Percentiles rank a stretch among this genome's conserved stretches.
These are phyloP conservation scores for Pseudochirops cupreus DNA, from an alignment of 2,797 vertebrate genomes.

Conservation along the genomic window DNA sequence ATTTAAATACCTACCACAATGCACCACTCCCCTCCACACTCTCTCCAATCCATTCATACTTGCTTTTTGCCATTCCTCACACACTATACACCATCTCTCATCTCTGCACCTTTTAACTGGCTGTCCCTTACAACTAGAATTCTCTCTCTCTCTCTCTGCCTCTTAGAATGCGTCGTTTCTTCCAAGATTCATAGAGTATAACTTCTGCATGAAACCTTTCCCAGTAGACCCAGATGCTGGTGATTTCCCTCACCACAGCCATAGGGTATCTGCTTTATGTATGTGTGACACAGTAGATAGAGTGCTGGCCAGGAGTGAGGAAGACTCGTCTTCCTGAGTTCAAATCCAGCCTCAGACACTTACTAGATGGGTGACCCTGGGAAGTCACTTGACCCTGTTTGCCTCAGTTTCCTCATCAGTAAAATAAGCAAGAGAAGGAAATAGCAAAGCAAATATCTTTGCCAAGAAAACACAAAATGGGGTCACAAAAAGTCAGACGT, in stretches of 20 bases:
- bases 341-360: background rate
- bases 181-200: background rate
- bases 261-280: background rate
- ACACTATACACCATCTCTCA: background rate
- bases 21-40: background rate
- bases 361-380: too few species aligned
- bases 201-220: background rate
- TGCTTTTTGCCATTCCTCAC: background rate
- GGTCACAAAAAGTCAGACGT: background rate
- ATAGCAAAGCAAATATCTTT: background rate
- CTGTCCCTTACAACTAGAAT: background rate
- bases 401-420: background rate
- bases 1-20: conserved; percentile 8
- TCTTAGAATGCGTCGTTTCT: background rate
- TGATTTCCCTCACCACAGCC: background rate
- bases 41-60: background rate
- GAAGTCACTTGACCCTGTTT: background rate
- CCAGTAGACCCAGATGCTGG: background rate
- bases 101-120: background rate
- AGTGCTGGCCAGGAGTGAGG: background rate
- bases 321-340: background rate
- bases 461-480: background rate
- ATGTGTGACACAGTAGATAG: background rate
- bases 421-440: background rate
- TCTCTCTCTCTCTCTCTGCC: background rate